These are phyloP conservation scores for Octonoba sinensis DNA, from an alignment of 2,888 invertebrate genomes.

Conservation along the genomic window DNA sequence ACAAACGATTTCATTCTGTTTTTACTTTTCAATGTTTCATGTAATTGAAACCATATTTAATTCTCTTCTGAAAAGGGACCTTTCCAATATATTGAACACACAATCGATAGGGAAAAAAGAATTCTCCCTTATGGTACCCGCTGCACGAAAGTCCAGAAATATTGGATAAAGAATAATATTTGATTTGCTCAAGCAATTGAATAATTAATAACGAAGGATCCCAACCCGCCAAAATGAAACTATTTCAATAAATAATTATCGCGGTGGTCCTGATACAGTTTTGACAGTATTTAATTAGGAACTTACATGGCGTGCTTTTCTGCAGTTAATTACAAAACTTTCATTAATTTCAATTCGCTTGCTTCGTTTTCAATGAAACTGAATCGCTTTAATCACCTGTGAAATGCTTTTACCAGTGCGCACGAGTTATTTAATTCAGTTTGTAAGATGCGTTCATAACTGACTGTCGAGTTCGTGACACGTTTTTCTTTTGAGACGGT, in stretches of 20 bases:
- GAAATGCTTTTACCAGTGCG: conserved; percentile 31
- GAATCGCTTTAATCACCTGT: conserved; percentile 30
- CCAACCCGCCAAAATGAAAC: conserved; percentile 14
- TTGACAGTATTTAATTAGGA: conserved; percentile 49
- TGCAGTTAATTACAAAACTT: conserved; percentile 37
- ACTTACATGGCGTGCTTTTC: conserved; percentile 38
- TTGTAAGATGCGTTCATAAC: conserved; percentile 9
- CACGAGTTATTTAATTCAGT: conserved; percentile 33
- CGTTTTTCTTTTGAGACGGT: background rate
- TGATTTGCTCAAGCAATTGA: background rate
- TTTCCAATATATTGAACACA: too few relatives aligned
- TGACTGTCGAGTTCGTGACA: conserved; percentile 16
- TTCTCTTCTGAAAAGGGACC: too few relatives aligned
- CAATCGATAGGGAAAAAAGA: too few relatives aligned
- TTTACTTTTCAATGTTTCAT: too few relatives aligned
- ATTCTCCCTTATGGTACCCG: too few relatives aligned
- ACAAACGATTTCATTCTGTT: too few relatives aligned
- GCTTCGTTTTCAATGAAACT: conserved; percentile 17
- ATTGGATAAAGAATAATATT: background rate
- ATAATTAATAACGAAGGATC: conserved; percentile 32
- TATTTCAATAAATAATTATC: conserved; percentile 49
- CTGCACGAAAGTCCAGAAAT: too few relatives aligned
- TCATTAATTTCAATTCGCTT: conserved; percentile 46
- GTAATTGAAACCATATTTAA: too few relatives aligned
- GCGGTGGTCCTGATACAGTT: conserved; percentile 26